Percentiles rank a stretch among this genome's conserved stretches.
phyloP scores from a whole-genome alignment of 2,888 invertebrate species.

The Troglohyphantes excavatus region DNA sequence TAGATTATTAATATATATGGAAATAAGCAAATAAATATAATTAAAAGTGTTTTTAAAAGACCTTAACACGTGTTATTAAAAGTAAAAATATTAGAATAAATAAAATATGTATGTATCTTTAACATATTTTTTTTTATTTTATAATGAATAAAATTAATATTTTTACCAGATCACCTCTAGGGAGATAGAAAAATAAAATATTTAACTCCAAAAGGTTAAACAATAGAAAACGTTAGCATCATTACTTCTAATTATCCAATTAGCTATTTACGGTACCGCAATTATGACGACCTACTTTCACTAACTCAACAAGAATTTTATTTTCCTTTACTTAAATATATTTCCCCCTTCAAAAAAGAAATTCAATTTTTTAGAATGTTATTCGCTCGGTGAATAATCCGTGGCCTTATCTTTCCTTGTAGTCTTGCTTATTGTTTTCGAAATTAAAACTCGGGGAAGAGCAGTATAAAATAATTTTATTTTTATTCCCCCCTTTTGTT shows the following conservation, averaged over 20 bases:
- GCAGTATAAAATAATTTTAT: neutral
- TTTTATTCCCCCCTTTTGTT: neutral
- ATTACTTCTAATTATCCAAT: constrained; percentile 29
- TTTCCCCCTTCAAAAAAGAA: neutral
- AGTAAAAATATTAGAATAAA: too few relatives aligned
- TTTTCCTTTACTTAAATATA: neutral
- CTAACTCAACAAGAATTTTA: neutral
- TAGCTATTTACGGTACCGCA: neutral
- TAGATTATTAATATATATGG: too few relatives aligned
- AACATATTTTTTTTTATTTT: neutral
- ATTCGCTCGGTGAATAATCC: neutral
- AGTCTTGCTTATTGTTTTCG: neutral
- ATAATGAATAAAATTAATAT: neutral
- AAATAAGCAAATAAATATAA: too few relatives aligned
- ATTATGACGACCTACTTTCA: neutral
- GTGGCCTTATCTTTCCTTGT: neutral
- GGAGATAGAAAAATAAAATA: neutral
- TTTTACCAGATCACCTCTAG: too few relatives aligned
- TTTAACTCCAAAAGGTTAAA: too few relatives aligned
- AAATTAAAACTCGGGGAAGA: constrained; percentile 7
- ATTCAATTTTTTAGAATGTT: neutral
- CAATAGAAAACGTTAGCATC: neutral
- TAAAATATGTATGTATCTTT: too few relatives aligned
- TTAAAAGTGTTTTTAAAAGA: too few relatives aligned
- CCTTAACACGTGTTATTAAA: too few relatives aligned